These are phyloP conservation scores for Limnephilus lunatus DNA, from an alignment of 2,888 invertebrate genomes.

Conservation along the genomic window DNA sequence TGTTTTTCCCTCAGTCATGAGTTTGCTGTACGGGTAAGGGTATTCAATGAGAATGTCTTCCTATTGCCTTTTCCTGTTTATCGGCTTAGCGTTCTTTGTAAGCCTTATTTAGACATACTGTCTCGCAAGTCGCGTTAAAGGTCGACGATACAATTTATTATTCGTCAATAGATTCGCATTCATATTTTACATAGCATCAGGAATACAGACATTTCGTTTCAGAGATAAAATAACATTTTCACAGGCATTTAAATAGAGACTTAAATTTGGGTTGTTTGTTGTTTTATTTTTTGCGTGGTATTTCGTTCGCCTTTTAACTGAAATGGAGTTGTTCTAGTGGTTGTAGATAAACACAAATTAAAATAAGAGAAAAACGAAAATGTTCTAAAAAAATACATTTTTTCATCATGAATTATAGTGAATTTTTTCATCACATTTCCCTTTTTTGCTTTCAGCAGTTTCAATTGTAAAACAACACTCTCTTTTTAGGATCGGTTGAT, in stretches of 20 bases:
- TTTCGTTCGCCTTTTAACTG: neutral
- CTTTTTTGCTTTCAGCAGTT: neutral
- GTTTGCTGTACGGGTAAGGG: neutral
- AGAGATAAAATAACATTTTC: neutral
- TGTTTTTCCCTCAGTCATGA: neutral
- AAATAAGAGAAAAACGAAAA: neutral
- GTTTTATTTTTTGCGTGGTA: neutral
- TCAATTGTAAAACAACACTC: too few relatives aligned
- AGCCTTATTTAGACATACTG: constrained; percentile 2
- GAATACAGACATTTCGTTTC: neutral
- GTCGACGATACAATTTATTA: neutral
- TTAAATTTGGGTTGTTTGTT: neutral
- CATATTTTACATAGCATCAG: neutral
- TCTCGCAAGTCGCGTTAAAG: neutral
- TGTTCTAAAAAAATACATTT: neutral
- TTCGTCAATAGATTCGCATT: neutral
- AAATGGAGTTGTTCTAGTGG: neutral
- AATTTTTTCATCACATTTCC: neutral
- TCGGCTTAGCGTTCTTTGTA: constrained; percentile 8
- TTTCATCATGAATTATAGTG: neutral
- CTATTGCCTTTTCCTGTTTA: constrained; percentile 10
- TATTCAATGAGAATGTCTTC: neutral
- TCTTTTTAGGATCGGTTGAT: too few relatives aligned
- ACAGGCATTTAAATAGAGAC: neutral
- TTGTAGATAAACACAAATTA: neutral